A percentile compares a stretch with the other conserved stretches of the same genome.
These are phyloP conservation scores for Sebastes fasciatus DNA, from an alignment of 2,113 vertebrate species.

Conservation along the genomic window DNA sequence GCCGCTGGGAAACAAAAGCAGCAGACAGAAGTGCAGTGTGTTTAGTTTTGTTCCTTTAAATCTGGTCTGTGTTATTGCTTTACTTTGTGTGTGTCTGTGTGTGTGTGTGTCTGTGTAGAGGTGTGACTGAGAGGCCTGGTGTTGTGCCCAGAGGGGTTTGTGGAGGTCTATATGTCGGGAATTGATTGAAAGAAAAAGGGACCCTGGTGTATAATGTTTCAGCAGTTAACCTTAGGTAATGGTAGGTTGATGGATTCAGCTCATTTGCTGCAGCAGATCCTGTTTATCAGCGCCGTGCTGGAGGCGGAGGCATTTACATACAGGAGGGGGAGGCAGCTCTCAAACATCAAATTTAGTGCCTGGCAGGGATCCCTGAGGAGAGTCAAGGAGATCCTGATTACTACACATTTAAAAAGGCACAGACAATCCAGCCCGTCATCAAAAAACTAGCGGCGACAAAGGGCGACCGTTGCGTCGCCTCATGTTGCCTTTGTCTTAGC, in stretches of 20 bases:
- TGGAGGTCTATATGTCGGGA: slow-evolving; percentile 55
- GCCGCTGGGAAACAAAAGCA: slow-evolving; percentile 37
- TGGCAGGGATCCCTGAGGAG: background rate
- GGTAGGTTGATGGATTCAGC: slow-evolving; percentile 59
- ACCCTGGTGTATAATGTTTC: slow-evolving; percentile 63
- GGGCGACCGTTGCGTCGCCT: no score
- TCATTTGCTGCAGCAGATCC: slow-evolving; percentile 57
- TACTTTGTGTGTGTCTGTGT: slow-evolving; percentile 13
- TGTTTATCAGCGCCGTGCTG: slow-evolving; percentile 50
- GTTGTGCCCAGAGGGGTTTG: slow-evolving; percentile 42
- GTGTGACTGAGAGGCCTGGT: slow-evolving; percentile 42
- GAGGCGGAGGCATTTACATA: slow-evolving; percentile 51
- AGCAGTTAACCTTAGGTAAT: slow-evolving; percentile 67
- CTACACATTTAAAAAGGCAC: background rate
- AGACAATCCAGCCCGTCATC: no score
- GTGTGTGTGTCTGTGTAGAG: slow-evolving; percentile 1
- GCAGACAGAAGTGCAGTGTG: slow-evolving; percentile 27
- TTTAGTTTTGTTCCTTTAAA: slow-evolving; percentile 32
- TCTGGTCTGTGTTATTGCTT: slow-evolving; percentile 15
- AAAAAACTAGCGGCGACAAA: no score
- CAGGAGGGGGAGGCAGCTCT: background rate
- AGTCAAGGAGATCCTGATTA: slow-evolving; percentile 2
- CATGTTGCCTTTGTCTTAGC: no score
- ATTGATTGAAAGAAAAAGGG: slow-evolving; percentile 61
- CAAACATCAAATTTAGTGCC: background rate